Base-by-base conservation (phyloP, 2,113 vertebrate species). In the Myotis davidii region DNA sequence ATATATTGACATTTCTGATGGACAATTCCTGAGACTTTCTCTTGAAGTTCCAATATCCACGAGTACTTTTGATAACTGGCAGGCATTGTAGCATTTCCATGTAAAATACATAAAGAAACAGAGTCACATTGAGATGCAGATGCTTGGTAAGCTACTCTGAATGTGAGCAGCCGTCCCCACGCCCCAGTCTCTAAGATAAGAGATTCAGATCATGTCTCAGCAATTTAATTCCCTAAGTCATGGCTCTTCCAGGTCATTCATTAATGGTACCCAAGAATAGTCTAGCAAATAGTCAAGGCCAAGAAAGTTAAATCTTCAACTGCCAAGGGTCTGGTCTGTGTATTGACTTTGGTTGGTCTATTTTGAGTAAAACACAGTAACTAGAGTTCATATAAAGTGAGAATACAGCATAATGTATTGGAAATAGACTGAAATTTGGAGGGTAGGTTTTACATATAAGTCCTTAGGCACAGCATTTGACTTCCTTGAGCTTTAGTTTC, bases 301-400 rank as follows among this genome's bases (percentile, higher is more conserved):
- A 12, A 54, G 32, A 59, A 96, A 92, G 17, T 69, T 90, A 94
- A 92, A 73, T 48, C 42, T n/a, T 54, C 56, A 85, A 91, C 67
- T 78, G 48, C 54, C 72, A 85, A 48, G 17, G 34, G 27, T 90
- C 64, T 95, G 20, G 27, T 77, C 65, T 87, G 12, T 72, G 25
- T 94, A 70, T 85, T 88, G 92, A 72, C 14, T 20, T 87, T 79
- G 29, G 39, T 67, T 92, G 18, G 10, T 78, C 72, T 95, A 14
- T 34, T 95, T 81, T 88, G 73, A 96, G 74, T 96, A 78, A 96
- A 88, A 82, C 70, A 61, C 74, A 42, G 48, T 64, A 85, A 92
- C n/a, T 39, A 14, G 88, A 81, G 52, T 76, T 88, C 65, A 92
- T 64, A 48, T 20, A 78, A 92, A 73, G 77, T 94, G 34, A 88